Conservation (phyloP, 1,140 invertebrate species). For the Saccostrea glomerata region DNA sequence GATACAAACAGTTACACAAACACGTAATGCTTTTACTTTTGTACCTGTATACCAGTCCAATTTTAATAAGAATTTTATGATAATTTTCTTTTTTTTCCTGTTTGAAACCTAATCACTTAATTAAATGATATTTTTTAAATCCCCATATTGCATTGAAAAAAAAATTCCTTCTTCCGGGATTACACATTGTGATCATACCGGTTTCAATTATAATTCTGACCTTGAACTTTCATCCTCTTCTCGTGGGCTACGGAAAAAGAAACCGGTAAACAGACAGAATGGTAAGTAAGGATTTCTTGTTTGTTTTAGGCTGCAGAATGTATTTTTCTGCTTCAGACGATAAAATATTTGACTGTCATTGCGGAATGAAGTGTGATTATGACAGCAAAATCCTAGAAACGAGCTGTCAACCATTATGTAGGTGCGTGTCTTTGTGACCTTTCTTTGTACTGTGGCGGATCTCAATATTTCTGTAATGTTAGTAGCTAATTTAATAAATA, state of each 20-base stretch:
- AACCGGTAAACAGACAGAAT: slow-evolving; percentile 8
- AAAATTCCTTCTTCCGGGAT: not conserved
- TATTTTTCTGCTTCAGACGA: not conserved
- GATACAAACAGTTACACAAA: not conserved
- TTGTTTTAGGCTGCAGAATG: not conserved
- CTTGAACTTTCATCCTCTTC: not conserved
- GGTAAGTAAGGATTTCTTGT: not conserved
- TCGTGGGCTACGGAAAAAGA: not conserved
- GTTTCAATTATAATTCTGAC: not conserved
- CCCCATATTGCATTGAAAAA: not conserved
- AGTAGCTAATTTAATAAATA: too few species aligned
- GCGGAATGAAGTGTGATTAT: not conserved
- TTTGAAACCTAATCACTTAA: too few species aligned
- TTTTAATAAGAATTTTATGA: too few species aligned
- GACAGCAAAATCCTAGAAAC: not conserved
- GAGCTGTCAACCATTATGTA: not conserved
- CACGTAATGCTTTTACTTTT: too few species aligned
- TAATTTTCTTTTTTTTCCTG: too few species aligned
- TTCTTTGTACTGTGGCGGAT: not conserved
- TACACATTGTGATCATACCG: not conserved
- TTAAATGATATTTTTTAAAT: not conserved
- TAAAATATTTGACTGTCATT: not conserved
- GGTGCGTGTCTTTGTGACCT: slow-evolving; percentile 1
- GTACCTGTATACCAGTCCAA: too few species aligned
- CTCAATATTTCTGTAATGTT: not conserved